Evolutionary conservation across 2,113 vertebrate genomes (phyloP).

Genomic region (Chrysemys picta): DNA sequence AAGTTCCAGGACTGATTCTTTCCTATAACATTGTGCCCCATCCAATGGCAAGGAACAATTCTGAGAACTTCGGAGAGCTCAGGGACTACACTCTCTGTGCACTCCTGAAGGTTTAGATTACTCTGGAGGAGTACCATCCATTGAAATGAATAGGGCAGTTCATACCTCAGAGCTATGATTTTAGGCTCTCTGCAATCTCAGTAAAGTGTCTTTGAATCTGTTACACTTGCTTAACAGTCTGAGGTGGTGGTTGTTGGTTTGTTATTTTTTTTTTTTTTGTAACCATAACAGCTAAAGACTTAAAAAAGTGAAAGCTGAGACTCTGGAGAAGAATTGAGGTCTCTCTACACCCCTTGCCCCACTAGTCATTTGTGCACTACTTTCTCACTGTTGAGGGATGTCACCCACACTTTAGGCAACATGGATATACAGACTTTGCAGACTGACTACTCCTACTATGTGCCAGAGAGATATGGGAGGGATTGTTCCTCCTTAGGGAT

Average conservation of each 20-base stretch:
- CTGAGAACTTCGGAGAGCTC: background rate
- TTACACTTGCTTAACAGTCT: background rate
- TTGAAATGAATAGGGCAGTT: background rate
- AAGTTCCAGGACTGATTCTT: background rate
- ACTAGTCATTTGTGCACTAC: background rate
- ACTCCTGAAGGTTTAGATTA: background rate
- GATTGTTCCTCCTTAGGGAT: background rate
- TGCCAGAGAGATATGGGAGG: background rate
- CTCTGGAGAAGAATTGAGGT: background rate
- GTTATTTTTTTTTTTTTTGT: background rate
- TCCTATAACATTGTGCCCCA: background rate
- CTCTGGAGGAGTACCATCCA: background rate
- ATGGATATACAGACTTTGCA: background rate
- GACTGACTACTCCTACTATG: background rate
- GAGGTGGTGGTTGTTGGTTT: background rate
- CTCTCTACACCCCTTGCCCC: background rate
- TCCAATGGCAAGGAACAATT: background rate
- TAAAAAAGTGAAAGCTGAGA: background rate
- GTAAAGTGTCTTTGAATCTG: accelerated
- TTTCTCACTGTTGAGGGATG: background rate
- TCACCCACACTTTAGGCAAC: background rate
- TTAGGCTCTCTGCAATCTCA: background rate
- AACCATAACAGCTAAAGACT: background rate
- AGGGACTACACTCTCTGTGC: background rate
- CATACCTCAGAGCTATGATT: background rate